Conservation (phyloP, 2,888 invertebrate genomes). For the Cryptus viduatorius region DNA sequence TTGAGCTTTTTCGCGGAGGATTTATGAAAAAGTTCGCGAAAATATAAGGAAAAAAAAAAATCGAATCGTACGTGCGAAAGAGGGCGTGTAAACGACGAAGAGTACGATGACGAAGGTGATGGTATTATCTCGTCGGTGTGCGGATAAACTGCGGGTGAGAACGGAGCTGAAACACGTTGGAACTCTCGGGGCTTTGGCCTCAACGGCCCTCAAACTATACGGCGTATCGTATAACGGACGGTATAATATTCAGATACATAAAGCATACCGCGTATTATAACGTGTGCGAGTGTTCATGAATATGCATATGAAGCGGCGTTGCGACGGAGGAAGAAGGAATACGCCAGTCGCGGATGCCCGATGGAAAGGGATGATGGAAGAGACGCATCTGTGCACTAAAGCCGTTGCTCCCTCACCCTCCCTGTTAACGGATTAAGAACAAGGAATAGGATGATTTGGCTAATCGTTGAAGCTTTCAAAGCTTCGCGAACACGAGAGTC, state of each 20-base stretch:
- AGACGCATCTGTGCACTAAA: neutral
- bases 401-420: neutral
- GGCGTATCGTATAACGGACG: neutral
- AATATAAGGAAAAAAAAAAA: neutral
- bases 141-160: slow-evolving; percentile 6
- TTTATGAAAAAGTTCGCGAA: neutral
- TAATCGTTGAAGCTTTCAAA: neutral
- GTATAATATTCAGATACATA: slow-evolving; percentile 14
- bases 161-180: neutral
- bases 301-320: slow-evolving; percentile 1
- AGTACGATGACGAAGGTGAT: neutral
- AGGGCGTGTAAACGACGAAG: neutral
- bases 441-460: neutral
- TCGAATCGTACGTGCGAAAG: neutral
- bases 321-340: neutral
- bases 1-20: neutral
- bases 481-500: neutral
- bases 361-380: neutral
- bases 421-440: neutral
- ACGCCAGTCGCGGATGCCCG: too few relatives aligned
- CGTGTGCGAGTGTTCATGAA: neutral
- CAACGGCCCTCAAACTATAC: neutral
- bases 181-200: neutral
- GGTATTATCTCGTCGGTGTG: neutral
- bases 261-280: slow-evolving; percentile 12